Base-by-base conservation (phyloP, 2,797 vertebrate species). In the Sebastes hubbsi region DNA sequence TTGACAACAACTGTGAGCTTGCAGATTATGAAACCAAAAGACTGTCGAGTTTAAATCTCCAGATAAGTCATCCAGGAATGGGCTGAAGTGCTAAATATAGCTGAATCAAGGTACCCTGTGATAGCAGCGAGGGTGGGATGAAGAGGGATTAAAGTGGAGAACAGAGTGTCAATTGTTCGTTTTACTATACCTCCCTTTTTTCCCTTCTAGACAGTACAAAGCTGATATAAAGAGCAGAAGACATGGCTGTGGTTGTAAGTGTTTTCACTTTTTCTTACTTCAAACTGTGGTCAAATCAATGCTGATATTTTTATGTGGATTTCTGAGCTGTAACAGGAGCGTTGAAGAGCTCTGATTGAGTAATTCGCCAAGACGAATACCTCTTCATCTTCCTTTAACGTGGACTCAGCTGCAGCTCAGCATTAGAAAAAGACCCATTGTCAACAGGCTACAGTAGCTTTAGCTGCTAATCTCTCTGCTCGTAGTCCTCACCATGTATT, bases 241-340 rank as follows among this genome's bases (percentile, higher is more conserved):
- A 80, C 60, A 96, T 96, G 96, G 95, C 96, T 85, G 95, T 96
- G 52, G 94, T 96, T 24, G 96, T 96, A 66, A 95, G 96, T 94
- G 85, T 67, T 62, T 54, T 0, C 24, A 71, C 66, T 74, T 85
- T 22, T 14, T 16, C n/a, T 49, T n/a, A 2, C 8, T 59, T 71
- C 1, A 62, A 32, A 63, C 13, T 38, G 36, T 38, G 36, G 36
- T n/a, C 16, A 11, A 8, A 59, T 32, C 58, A n/a, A 1, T 22
- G 8, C 2, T 1, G 6, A 66, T 29, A 12, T 20, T 64, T 36
- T 16, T 16, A 2, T 1, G 4, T 25, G 46, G 11, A 7, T 68
- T 61, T 56, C 14, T 32, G 34, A 61, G 49, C 34, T 65, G 7
- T 22, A 25, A 22, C 0, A 1, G 18, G 27, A 4, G 34, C 7